A percentile compares a stretch with the other conserved stretches of the same genome.
Evolutionary conservation across 2,113 vertebrate species (phyloP).

Genomic region (Phrynosoma blainvillii): DNA sequence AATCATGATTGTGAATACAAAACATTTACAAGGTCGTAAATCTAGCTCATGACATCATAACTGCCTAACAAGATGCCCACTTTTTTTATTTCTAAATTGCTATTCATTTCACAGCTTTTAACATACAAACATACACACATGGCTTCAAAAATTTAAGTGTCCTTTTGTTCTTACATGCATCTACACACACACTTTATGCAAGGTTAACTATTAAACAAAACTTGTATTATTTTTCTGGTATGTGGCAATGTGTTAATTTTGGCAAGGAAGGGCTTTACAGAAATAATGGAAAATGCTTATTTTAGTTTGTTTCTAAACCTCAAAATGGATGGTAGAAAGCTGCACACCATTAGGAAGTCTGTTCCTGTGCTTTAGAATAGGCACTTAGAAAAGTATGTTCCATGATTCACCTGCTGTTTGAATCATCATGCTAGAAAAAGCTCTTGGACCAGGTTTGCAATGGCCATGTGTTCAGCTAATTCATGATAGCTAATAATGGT

Average conservation of each 20-base stretch:
- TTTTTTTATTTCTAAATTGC: not conserved
- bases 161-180: not conserved
- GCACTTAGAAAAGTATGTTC: not conserved
- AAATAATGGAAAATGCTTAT: not conserved
- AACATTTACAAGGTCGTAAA: too few species aligned
- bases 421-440: not conserved
- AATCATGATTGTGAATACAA: too few species aligned
- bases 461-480: not conserved
- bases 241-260: not conserved
- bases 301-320: not conserved
- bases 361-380: not conserved
- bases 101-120: not conserved
- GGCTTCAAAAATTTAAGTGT: too few species aligned
- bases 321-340: not conserved
- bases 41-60: too few species aligned
- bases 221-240: not conserved
- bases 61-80: too few species aligned
- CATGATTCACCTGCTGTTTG: not conserved
- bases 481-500: not conserved
- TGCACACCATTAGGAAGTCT: not conserved
- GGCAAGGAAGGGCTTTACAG: not conserved
- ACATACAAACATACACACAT: too few species aligned
- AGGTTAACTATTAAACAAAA: not conserved
- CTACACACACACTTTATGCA: not conserved
- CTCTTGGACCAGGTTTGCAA: conserved; percentile 10